Evolutionary conservation across 2,888 invertebrate species (phyloP).

Genomic region (Sesamia inferens): DNA sequence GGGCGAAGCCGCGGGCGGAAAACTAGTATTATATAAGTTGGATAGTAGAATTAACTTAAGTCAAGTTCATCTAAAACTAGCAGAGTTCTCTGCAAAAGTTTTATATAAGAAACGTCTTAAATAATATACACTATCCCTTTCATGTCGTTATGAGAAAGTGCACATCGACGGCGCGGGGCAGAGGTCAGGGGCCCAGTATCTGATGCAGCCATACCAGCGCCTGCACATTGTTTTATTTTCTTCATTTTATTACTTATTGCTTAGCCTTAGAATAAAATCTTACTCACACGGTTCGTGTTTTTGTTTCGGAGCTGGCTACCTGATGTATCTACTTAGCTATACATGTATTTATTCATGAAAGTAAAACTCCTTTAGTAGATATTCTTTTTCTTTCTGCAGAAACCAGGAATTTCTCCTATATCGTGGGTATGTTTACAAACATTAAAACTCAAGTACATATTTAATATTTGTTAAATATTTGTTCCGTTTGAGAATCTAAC

Average conservation of each 20-base stretch:
- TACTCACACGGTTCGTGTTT: not conserved
- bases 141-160: slow-evolving; percentile 34
- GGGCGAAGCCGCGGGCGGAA: too few species aligned
- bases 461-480: too few species aligned
- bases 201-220: slow-evolving; percentile 51
- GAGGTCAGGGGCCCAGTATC: slow-evolving; percentile 55
- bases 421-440: too few species aligned
- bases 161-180: slow-evolving; percentile 22
- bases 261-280: slow-evolving; percentile 36
- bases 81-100: not conserved
- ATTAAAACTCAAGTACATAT: too few species aligned
- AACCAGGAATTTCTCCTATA: too few species aligned
- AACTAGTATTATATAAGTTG: too few species aligned
- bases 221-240: slow-evolving; percentile 46
- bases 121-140: slow-evolving; percentile 20
- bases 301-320: not conserved
- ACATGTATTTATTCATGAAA: not conserved
- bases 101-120: not conserved
- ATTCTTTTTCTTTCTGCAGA: too few species aligned
- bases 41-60: too few species aligned
- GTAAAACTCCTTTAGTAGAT: not conserved
- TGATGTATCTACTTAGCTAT: not conserved
- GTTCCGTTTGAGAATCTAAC: too few species aligned
- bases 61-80: not conserved
- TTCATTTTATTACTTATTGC: slow-evolving; percentile 41